Conservation (phyloP, 1,140 invertebrate species). For the Macrocentrus cingulum region DNA sequence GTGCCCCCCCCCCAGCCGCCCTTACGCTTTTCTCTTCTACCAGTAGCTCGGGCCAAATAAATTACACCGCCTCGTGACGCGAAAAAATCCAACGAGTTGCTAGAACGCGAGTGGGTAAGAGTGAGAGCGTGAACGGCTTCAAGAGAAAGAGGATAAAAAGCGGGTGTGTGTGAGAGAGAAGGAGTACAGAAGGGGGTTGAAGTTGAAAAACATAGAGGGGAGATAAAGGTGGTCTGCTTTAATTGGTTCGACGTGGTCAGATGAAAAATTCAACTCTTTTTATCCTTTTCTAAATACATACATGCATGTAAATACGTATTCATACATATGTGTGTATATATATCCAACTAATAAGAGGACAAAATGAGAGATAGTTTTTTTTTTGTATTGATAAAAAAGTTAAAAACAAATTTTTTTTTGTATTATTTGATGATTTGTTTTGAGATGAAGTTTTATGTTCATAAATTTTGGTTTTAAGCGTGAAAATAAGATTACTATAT, state of each 20-base stretch:
- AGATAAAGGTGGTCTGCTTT: constrained; percentile 45
- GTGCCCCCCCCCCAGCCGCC: too few species aligned
- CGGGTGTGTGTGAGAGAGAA: constrained; percentile 28
- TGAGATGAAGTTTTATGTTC: too few species aligned
- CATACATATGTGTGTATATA: too few species aligned
- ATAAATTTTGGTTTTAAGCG: too few species aligned
- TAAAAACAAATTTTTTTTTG: too few species aligned
- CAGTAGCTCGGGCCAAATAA: constrained; percentile 54
- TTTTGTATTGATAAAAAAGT: too few species aligned
- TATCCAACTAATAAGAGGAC: too few species aligned
- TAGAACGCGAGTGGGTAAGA: constrained; percentile 38
- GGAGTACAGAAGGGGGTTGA: constrained; percentile 20
- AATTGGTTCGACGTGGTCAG: constrained; percentile 58
- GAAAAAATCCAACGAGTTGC: constrained; percentile 57
- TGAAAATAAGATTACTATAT: too few species aligned
- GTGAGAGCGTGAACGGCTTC: constrained; percentile 31
- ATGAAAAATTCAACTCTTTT: constrained; percentile 56
- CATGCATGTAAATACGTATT: background rate
- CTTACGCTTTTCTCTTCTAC: constrained; percentile 21
- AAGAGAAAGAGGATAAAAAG: constrained; percentile 25
- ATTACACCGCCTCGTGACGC: constrained; percentile 58
- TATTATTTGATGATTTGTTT: too few species aligned
- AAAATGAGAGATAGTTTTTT: too few species aligned
- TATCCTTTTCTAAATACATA: background rate
- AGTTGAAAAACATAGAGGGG: background rate